Evolutionary conservation across 2,797 vertebrate species (phyloP).

Genomic region (Avahi laniger): DNA sequence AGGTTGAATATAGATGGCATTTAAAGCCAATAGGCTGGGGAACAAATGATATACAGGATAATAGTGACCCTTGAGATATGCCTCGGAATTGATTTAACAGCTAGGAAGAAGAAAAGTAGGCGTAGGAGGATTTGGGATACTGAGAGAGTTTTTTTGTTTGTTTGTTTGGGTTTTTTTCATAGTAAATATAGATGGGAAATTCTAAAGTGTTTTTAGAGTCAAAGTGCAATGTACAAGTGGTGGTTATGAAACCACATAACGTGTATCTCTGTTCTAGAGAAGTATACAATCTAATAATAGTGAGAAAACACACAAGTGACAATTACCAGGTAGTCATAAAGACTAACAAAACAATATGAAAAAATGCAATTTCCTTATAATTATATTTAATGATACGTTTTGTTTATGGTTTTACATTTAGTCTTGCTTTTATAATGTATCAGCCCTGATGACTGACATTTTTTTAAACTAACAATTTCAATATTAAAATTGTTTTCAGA

Average conservation of each 20-base stretch:
- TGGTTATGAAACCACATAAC: not conserved
- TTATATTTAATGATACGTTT: not conserved
- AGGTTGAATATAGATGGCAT: not conserved
- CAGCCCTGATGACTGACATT: not conserved
- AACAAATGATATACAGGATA: not conserved
- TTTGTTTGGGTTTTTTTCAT: not conserved
- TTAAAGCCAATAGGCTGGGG: not conserved
- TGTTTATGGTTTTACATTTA: not conserved
- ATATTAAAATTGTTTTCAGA: conserved; percentile 11
- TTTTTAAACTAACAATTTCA: conserved; percentile 44
- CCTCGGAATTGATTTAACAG: not conserved
- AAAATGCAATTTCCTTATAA: not conserved
- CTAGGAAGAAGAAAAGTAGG: not conserved
- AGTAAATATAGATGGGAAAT: not conserved
- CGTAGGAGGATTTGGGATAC: not conserved
- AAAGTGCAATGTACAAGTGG: not conserved
- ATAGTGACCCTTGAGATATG: not conserved
- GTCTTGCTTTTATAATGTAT: not conserved
- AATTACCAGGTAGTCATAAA: not conserved
- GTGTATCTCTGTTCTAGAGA: not conserved
- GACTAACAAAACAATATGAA: not conserved
- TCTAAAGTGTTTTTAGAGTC: not conserved
- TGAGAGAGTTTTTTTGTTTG: not conserved
- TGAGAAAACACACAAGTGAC: not conserved
- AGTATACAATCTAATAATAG: not conserved